Evolutionary conservation across 2,113 vertebrate species (phyloP), one percentile per base, ranked within the genome.

Genomic region (Bettongia penicillata): DNA sequence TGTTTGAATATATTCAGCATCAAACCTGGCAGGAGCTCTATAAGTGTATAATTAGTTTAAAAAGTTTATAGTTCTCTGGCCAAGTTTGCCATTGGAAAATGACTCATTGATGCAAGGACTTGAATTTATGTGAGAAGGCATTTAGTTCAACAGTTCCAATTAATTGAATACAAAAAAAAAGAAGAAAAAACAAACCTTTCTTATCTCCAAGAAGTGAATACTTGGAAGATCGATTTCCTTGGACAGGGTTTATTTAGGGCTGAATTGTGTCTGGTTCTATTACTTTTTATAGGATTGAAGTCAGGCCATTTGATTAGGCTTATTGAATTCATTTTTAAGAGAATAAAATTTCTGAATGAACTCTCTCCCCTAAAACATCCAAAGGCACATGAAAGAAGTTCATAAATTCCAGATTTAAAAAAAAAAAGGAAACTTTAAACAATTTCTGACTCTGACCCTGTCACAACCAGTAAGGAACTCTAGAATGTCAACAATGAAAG

Each of bases 131-230:
- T 97, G 61, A 31, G 51, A 51, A 95, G 92, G 94, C 53, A 94
- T 94, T 93, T 95, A 92, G 53, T 93, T 97, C 37, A 95, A 97
- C 48, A 91, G 91, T 91, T 90, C 95, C 91, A 90, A 96, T 97
- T 97, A 97, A 96, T 95, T 96, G 84, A 94, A 53, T 96, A 95
- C 93, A 91, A 94, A 43, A 51, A 10, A 51, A 51, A 51, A 51
- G 0, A 51, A 50, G 10, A 6, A 51, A 51, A 51, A 51, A 51
- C 6, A 98, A 97, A 51, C 24, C 57, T 94, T 92, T 92, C 92
- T 97, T 97, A 96, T 97, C 95, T 98, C 96, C 4, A 90, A 93
- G 31, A 97, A 95, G 61, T 94, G 68, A 96, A 91, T 94, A 94
- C 43, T 89, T 94, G 84, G 93, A 95, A 97, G 93, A 97, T 90